Evolutionary conservation across 2,888 invertebrate genomes (phyloP), one percentile per base, ranked within the genome.

Genomic region (Rhaphigaster nebulosa): DNA sequence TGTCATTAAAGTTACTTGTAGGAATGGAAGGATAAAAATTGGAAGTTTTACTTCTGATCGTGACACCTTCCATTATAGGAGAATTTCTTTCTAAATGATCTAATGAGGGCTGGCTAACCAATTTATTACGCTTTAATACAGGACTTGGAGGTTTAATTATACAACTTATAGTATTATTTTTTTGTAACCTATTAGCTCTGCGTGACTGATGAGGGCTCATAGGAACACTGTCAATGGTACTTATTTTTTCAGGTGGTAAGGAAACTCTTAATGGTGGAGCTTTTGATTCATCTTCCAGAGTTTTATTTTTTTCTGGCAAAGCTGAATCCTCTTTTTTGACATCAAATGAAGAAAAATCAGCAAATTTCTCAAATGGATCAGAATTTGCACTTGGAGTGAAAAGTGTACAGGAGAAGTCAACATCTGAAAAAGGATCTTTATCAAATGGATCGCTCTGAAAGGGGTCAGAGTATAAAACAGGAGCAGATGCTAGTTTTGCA

Each of bases 381-480:
- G 95, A 95, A 87, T 91, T 92, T 4, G 92, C 91, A 45, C 92
- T 45, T 29, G 92, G 92, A 52, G 93, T 92, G 91, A 93, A 92
- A 90, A 91, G 90, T 91, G 92, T 90, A 94, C 95, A 94, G 93
- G 95, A 92, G 94, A 95, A 94, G 91, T 94, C 94, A 8, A 94
- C 93, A 92, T 96, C 96, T 91, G 95, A 95, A 93, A 96, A 96
- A 13, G 96, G 96, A 93, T 96, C 96, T 93, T 95, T 95, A 93
- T 96, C 96, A 93, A 97, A 97, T 80, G 97, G 97, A 94, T 97
- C 97, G 93, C 96, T 96, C 91, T 95, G 95, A 94, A 96, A 96
- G 89, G 96, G 96, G 93, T 96, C 96, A 50, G 94, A 87, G 65
- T 91, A 91, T 88, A 91, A 60, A 90, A 91, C 80, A 26, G 91